Conservation (phyloP, 2,888 invertebrate genomes). For the Eupithecia subumbrata region DNA sequence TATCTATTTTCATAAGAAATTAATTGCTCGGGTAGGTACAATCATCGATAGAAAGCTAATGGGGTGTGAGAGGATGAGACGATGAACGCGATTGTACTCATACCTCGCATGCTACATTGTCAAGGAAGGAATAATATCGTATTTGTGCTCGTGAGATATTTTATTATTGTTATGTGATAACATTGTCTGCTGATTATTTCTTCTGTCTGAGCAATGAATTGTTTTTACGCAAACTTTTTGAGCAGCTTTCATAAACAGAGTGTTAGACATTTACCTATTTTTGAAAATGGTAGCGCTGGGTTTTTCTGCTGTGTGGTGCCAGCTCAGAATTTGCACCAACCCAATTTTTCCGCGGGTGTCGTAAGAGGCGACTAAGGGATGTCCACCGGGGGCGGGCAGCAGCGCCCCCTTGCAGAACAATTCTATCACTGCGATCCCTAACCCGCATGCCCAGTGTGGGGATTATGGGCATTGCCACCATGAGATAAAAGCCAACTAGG, state of each 20-base stretch:
- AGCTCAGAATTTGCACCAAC: too few species aligned
- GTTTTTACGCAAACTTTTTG: not conserved
- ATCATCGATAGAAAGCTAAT: constrained; percentile 44
- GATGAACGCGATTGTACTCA: constrained; percentile 1
- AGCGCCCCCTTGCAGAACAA: too few species aligned
- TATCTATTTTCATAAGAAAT: constrained; percentile 40
- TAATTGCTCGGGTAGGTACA: constrained; percentile 39
- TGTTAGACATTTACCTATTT: not conserved
- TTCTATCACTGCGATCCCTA: too few species aligned
- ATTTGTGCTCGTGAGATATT: not conserved
- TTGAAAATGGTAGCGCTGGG: not conserved
- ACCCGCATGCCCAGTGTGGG: too few species aligned
- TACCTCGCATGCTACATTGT: not conserved
- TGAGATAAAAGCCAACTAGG: too few species aligned
- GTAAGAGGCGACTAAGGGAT: too few species aligned
- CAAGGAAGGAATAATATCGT: not conserved
- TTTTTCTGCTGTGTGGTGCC: too few species aligned
- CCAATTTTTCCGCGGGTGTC: too few species aligned
- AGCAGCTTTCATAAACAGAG: not conserved
- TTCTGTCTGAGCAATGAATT: not conserved
- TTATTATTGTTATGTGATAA: not conserved
- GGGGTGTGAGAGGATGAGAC: constrained; percentile 32
- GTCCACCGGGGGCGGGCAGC: too few species aligned
- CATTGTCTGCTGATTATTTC: not conserved
- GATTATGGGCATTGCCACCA: too few species aligned